Evolutionary conservation across 2,113 vertebrate genomes (phyloP).

Genomic region (Megaceryle torquata): DNA sequence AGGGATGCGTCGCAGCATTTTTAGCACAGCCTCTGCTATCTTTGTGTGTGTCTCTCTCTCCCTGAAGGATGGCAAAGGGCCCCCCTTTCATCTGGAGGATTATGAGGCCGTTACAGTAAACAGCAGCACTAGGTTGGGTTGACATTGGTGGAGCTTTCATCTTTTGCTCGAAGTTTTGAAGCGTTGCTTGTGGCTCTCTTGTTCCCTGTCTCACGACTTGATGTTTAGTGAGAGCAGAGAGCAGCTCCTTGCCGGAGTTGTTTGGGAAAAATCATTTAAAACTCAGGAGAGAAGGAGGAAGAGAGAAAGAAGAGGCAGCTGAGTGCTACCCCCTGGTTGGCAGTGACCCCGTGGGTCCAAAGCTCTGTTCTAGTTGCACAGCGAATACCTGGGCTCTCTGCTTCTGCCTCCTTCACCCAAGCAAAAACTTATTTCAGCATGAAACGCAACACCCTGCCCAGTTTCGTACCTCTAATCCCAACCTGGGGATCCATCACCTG

Average conservation of each 20-base stretch:
- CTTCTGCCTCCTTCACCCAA: rapidly evolving
- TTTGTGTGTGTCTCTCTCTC: neutral
- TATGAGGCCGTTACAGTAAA: neutral
- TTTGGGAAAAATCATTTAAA: neutral
- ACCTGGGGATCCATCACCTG: neutral
- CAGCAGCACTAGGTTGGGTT: neutral
- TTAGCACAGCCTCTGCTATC: neutral
- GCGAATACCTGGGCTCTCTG: neutral
- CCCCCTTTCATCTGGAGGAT: conserved; percentile 24
- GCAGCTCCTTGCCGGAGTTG: neutral
- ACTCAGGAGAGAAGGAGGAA: neutral
- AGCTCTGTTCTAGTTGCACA: neutral
- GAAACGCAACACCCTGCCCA: neutral
- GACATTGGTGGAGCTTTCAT: neutral
- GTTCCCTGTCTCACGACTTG: neutral
- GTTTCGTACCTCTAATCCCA: neutral
- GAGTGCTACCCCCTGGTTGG: rapidly evolving
- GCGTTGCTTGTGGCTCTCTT: neutral
- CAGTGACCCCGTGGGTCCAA: neutral
- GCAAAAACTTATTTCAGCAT: neutral
- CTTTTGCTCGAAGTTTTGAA: neutral
- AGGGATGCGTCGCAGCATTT: neutral
- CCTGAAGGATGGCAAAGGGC: neutral
- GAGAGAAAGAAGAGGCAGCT: neutral
- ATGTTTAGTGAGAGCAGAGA: neutral